Evolutionary conservation across 2,797 vertebrate genomes (phyloP).

Genomic region (Numenius phaeopus): DNA sequence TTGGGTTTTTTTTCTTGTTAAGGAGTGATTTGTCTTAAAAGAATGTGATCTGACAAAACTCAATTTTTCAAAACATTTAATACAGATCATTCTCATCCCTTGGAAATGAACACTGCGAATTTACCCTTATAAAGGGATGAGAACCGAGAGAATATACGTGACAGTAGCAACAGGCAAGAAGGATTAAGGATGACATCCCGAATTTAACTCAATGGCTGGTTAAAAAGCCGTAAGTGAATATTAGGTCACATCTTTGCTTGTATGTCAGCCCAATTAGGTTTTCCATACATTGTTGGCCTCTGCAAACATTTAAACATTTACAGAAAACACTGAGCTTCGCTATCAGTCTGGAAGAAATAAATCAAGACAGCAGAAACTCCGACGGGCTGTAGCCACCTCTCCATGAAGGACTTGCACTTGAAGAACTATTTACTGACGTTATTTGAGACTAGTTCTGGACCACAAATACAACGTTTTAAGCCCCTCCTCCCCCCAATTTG

Average conservation of each 20-base stretch:
- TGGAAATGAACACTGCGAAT: not conserved
- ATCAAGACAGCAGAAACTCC: not conserved
- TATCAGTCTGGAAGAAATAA: not conserved
- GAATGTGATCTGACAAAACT: not conserved
- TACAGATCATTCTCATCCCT: not conserved
- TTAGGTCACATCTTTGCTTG: not conserved
- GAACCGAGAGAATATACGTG: not conserved
- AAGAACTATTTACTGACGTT: not conserved
- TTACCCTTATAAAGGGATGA: not conserved
- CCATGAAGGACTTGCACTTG: not conserved
- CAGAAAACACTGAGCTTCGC: not conserved
- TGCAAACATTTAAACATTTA: not conserved
- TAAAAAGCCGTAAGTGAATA: not conserved
- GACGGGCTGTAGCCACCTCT: not conserved
- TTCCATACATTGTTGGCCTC: not conserved
- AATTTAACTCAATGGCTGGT: not conserved
- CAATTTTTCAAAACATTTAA: not conserved
- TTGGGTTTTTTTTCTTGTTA: not conserved
- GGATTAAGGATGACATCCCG: not conserved
- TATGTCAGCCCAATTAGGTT: not conserved
- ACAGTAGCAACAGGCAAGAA: not conserved
- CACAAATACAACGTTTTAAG: not conserved
- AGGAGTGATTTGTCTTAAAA: not conserved
- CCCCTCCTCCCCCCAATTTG: accelerated
- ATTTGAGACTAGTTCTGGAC: not conserved